A percentile compares a stretch with the other conserved stretches of the same genome.
Conservation (phyloP, 2,888 invertebrate species). For the Corythucha ciliata region DNA sequence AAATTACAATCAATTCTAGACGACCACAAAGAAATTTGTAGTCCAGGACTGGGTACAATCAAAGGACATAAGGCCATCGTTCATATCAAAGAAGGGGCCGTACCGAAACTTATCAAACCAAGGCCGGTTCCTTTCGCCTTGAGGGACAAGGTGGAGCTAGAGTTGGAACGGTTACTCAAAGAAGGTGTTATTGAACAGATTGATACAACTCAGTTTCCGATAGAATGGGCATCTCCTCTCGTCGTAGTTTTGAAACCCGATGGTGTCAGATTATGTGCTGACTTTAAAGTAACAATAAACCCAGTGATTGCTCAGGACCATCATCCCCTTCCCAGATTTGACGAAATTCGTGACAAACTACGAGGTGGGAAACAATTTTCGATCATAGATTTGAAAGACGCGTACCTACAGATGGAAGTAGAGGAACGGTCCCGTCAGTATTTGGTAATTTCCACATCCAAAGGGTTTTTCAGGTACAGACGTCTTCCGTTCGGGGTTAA, state of each 20-base stretch:
- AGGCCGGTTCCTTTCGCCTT: conserved; percentile 1
- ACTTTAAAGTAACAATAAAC: conserved; percentile 6
- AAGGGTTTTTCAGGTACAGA: conserved; percentile 11
- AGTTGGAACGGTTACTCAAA: background rate
- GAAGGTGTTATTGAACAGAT: conserved; percentile 6
- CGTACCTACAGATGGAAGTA: conserved; percentile 2
- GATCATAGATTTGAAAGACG: conserved; percentile 5
- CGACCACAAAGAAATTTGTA: background rate
- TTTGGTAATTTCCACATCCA: background rate
- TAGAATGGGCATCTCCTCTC: conserved; percentile 10
- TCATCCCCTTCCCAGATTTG: conserved; percentile 1
- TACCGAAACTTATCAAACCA: conserved; percentile 4
- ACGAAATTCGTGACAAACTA: conserved; percentile 2
- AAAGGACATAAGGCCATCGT: background rate
- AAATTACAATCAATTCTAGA: background rate
- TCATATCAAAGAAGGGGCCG: background rate
- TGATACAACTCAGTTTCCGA: background rate
- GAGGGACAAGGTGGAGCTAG: conserved; percentile 1
- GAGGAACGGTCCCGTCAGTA: background rate
- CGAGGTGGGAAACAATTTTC: conserved; percentile 1
- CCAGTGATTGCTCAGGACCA: background rate
- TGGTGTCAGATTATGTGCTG: background rate
- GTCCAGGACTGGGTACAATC: background rate
- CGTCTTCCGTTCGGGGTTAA: conserved; percentile 2
- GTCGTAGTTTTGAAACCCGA: conserved; percentile 4